These are phyloP conservation scores for Hydra vulgaris DNA, from an alignment of 30 jellyfish, hydroid and myxozoan species.

Conservation along the genomic window DNA sequence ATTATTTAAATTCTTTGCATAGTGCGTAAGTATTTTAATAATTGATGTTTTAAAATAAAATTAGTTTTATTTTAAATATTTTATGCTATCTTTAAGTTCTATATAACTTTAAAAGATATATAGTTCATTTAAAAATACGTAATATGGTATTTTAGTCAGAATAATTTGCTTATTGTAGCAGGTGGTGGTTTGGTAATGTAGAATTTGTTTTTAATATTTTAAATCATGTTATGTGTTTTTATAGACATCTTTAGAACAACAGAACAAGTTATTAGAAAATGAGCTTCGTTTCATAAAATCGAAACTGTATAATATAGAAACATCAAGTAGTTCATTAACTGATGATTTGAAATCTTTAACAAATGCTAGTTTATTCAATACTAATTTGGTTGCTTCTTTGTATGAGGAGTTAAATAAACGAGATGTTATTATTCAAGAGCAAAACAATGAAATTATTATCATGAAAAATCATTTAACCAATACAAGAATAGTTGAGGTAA, in stretches of 20 bases:
- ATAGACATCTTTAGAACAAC: conserved; percentile 50
- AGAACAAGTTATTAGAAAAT: conserved; percentile 47
- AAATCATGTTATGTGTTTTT: background rate
- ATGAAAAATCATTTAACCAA: conserved; percentile 39
- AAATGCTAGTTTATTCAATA: conserved; percentile 43
- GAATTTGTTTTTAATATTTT: background rate
- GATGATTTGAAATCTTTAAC: conserved; percentile 12
- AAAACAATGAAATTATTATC: conserved; percentile 38
- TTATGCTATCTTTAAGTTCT: too few relatives aligned
- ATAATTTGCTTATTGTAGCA: background rate
- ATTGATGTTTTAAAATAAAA: too few relatives aligned
- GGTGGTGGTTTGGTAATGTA: background rate
- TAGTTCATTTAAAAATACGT: too few relatives aligned
- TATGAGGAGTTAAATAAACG: conserved; percentile 68
- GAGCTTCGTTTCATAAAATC: conserved; percentile 35
- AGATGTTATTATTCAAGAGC: conserved; percentile 45
- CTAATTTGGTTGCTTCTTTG: conserved; percentile 29
- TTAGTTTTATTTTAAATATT: too few relatives aligned
- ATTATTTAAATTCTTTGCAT: too few relatives aligned
- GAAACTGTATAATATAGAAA: conserved; percentile 44
- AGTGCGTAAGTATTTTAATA: too few relatives aligned
- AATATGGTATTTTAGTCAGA: too few relatives aligned
- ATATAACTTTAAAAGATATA: too few relatives aligned
- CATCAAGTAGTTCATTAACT: conserved; percentile 1
- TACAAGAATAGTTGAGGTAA: conserved; percentile 60